These are phyloP conservation scores for Heliconius nattereri DNA, from an alignment of 1,140 invertebrate genomes.

Conservation along the genomic window DNA sequence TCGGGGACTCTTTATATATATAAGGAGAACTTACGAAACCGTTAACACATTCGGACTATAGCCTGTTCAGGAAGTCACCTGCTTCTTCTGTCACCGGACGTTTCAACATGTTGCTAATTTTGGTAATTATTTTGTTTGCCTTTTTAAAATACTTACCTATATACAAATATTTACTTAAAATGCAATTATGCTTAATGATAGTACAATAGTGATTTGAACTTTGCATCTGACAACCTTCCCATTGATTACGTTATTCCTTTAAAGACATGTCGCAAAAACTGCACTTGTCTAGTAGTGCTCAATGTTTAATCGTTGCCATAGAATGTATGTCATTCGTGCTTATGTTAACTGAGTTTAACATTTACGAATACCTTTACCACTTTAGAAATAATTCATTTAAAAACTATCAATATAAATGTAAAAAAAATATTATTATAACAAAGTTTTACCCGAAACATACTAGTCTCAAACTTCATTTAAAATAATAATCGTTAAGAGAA, in stretches of 20 bases:
- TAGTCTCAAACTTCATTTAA: slow-evolving; percentile 7
- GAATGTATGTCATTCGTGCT: slow-evolving; percentile 44
- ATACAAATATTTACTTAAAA: slow-evolving; percentile 3
- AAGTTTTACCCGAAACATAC: background rate
- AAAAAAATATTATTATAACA: background rate
- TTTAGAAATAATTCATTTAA: background rate
- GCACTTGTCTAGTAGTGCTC: slow-evolving; percentile 49
- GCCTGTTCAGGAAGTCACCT: slow-evolving; percentile 71
- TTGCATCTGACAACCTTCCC: slow-evolving; percentile 44
- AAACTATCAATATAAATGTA: no score
- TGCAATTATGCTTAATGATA: slow-evolving; percentile 35
- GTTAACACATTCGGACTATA: slow-evolving; percentile 73
- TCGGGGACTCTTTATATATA: slow-evolving; percentile 65
- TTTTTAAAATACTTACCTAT: slow-evolving; percentile 19
- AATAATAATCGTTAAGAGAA: slow-evolving; percentile 17
- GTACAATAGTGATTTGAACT: slow-evolving; percentile 45
- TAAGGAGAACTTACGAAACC: slow-evolving; percentile 73
- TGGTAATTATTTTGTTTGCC: slow-evolving; percentile 60
- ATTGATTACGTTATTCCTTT: slow-evolving; percentile 47
- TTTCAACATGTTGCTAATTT: slow-evolving; percentile 57
- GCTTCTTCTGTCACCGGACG: slow-evolving; percentile 53
- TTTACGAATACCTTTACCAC: slow-evolving; percentile 31
- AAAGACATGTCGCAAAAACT: slow-evolving; percentile 53
- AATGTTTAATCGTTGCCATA: slow-evolving; percentile 49
- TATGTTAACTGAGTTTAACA: slow-evolving; percentile 38